phyloP scores from a whole-genome alignment of 2,113 vertebrate species.

The Pangasianodon hypophthalmus region DNA sequence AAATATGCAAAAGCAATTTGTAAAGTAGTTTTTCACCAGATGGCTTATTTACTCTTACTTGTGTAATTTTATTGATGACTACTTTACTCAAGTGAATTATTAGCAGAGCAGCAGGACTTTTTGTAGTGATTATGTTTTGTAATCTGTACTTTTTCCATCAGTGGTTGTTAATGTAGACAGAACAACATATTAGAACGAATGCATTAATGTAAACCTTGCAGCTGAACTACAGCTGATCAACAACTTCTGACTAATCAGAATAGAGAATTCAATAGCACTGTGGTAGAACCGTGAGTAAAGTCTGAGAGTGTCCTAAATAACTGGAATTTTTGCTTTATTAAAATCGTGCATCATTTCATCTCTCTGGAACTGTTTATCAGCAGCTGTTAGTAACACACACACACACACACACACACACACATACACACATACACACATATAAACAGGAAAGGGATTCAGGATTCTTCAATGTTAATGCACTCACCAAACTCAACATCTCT shows the following conservation, averaged over 20 bases:
- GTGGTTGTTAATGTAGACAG: not conserved
- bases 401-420: constrained; percentile 29
- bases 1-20: no score
- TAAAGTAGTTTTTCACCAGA: not conserved
- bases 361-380: not conserved
- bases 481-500: not conserved
- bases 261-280: not conserved
- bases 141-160: not conserved
- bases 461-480: not conserved
- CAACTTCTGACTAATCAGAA: not conserved
- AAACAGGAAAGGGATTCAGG: not conserved
- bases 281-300: not conserved
- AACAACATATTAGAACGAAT: not conserved
- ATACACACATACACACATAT: not conserved
- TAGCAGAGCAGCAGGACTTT: not conserved
- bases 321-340: not conserved
- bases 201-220: not conserved
- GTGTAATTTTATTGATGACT: not conserved
- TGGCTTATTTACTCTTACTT: not conserved
- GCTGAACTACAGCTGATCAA: not conserved
- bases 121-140: not conserved
- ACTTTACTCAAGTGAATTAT: not conserved
- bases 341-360: not conserved
- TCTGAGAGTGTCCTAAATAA: not conserved
- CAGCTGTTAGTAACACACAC: not conserved